These are phyloP conservation scores for Microtus pennsylvanicus DNA, from an alignment of 2,113 vertebrate genomes.

Conservation along the genomic window DNA sequence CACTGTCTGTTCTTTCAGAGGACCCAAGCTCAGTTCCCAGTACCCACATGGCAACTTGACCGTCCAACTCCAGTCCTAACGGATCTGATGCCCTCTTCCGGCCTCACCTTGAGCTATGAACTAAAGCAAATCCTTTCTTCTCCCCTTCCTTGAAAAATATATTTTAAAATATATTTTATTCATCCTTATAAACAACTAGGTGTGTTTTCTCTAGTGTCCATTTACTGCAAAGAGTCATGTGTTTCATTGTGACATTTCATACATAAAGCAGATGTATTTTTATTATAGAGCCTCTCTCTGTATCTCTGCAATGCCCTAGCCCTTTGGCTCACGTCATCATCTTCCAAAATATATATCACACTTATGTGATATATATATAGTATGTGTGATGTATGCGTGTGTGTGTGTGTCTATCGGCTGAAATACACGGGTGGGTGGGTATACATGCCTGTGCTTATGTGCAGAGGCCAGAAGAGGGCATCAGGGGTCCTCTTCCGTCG, in stretches of 20 bases:
- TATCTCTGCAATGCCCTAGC: not conserved
- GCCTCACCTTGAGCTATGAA: not conserved
- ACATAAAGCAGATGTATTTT: not conserved
- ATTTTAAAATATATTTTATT: not conserved
- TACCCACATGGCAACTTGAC: not conserved
- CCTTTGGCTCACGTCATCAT: not conserved
- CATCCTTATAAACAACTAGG: too few relatives aligned
- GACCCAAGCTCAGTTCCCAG: not conserved
- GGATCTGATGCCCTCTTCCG: not conserved
- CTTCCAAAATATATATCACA: not conserved
- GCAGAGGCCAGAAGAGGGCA: not conserved
- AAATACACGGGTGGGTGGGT: too few relatives aligned
- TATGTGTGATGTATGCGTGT: not conserved
- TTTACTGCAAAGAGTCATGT: not conserved
- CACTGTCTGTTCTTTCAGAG: not conserved
- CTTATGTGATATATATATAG: too few relatives aligned
- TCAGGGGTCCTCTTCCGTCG: not conserved
- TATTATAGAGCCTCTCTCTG: not conserved
- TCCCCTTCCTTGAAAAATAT: not conserved
- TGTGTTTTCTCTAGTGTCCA: not conserved
- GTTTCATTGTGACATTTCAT: not conserved
- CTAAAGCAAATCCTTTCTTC: not conserved
- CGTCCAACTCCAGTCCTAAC: accelerated
- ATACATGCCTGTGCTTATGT: too few relatives aligned
- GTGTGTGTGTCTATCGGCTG: not conserved